phyloP scores from a whole-genome alignment of 2,888 invertebrate genomes.

The Caenorhabditis sp. region DNA sequence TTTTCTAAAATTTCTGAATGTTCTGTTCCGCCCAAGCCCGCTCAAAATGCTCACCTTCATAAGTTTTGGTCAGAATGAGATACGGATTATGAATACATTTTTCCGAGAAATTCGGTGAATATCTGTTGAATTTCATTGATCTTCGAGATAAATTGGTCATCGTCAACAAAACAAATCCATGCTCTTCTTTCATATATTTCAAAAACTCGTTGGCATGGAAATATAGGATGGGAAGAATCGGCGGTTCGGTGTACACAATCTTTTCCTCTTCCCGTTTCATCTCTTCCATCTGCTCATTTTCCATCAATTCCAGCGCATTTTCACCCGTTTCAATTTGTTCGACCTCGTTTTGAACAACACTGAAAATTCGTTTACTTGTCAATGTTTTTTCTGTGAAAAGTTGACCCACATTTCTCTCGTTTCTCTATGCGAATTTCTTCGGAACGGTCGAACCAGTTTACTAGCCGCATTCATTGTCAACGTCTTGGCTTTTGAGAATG shows the following conservation, averaged over 20 bases:
- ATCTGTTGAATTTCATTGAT: constrained; percentile 26
- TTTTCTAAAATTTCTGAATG: too few species aligned
- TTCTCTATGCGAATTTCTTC: constrained; percentile 6
- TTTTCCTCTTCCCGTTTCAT: not conserved
- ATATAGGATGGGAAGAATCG: constrained; percentile 14
- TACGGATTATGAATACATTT: constrained; percentile 17
- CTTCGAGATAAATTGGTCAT: constrained; percentile 15
- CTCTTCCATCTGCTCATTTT: not conserved
- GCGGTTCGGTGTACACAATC: not conserved
- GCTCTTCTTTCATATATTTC: constrained; percentile 15
- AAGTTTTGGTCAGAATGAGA: constrained; percentile 26
- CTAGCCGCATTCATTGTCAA: constrained; percentile 18
- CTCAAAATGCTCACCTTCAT: constrained; percentile 13
- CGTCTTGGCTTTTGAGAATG: not conserved
- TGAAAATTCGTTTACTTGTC: not conserved
- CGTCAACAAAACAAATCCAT: constrained; percentile 15
- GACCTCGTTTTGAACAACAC: not conserved
- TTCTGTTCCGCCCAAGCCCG: too few species aligned
- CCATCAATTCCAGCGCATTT: not conserved
- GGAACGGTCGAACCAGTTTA: constrained; percentile 8
- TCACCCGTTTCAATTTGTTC: constrained; percentile 1
- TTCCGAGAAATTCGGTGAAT: constrained; percentile 7
- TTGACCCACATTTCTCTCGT: not conserved
- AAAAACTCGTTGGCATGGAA: constrained; percentile 29
- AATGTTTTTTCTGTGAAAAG: too few species aligned